Base-by-base conservation (phyloP, 2,797 vertebrate species). In the Ispidina lecontei region DNA sequence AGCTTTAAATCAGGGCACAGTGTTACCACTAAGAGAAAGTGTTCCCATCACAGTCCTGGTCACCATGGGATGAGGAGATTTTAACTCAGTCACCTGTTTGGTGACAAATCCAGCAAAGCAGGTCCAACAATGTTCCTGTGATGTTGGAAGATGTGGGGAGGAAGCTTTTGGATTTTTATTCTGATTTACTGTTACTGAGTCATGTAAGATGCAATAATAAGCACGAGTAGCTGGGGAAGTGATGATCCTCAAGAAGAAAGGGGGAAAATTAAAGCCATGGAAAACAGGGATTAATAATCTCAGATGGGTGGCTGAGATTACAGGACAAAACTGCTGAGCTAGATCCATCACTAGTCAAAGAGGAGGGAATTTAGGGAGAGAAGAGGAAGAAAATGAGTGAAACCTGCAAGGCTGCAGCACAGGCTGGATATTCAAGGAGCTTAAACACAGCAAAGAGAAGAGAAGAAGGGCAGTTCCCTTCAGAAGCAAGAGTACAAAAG, bases 121-220 rank as follows among this genome's bases (percentile, higher is more conserved):
- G 14, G 17, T 55, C 9, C 11, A 23, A 11, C 0, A 3, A 79
- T 1, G 0, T 19, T 59, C 41, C 29, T 20, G 29, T 41, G 37
- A 19, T 3, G 0, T 37, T n/a, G 22, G 58, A 26, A 37, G 3
- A 9, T 2, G 10, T 1, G 7, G 3, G 14, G 12, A 35, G n/a
- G 11, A 68, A 39, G 12, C 2, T 31, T 15, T 28, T 47, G 5
- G 26, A 7, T 64, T 65, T 65, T 70, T 73, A 23, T 52, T 65
- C 5, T 43, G 72, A 5, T 71, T 12, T 2, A 8, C 23, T 23
- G 26, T 2, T 10, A 7, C 3, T 46, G 47, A 46, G 23, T 49
- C 33, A 4, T 5, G n/a, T 58, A 14, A 37, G 14, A 5, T 4
- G 4, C 9, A 43, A 12, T 13, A 7, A 26, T 13, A 7, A 26